Conservation (phyloP, 1,140 invertebrate genomes). For the Nasonia vitripennis region DNA sequence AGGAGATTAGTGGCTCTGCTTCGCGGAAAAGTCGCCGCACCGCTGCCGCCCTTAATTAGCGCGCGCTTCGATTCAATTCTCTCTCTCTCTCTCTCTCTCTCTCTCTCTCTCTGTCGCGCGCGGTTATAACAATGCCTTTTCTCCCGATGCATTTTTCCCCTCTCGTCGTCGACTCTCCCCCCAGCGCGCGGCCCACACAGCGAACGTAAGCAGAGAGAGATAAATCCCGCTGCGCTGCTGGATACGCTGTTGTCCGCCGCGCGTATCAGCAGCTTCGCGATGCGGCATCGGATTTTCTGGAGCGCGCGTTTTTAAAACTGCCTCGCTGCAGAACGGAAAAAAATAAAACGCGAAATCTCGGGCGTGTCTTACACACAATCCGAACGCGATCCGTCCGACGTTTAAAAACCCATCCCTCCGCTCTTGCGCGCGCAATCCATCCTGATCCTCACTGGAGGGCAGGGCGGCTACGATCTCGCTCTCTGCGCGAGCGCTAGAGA, state of each 20-base stretch:
- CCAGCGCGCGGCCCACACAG: no score
- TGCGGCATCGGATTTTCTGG: no score
- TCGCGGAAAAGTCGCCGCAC: conserved; percentile 14
- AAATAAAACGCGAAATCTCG: neutral
- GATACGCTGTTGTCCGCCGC: no score
- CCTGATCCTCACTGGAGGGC: neutral
- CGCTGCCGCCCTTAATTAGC: conserved; percentile 32
- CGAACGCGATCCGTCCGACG: neutral
- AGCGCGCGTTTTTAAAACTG: no score
- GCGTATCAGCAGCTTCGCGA: no score
- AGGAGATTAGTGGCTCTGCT: conserved; percentile 11
- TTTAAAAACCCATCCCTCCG: neutral
- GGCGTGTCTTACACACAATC: neutral
- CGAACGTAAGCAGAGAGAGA: no score
- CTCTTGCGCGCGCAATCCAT: no score
- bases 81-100: no score
- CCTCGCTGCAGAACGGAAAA: neutral
- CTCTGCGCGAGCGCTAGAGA: neutral
- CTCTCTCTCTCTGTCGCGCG: neutral
- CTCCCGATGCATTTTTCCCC: neutral
- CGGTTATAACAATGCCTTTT: conserved; percentile 14
- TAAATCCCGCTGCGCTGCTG: no score
- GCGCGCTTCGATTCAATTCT: conserved; percentile 32
- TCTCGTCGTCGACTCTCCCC: no score
- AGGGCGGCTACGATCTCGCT: neutral